Percentiles rank a stretch among this genome's conserved stretches.
Evolutionary conservation across 1,140 invertebrate genomes (phyloP).

Genomic region (Calliopsis andreniformis): DNA sequence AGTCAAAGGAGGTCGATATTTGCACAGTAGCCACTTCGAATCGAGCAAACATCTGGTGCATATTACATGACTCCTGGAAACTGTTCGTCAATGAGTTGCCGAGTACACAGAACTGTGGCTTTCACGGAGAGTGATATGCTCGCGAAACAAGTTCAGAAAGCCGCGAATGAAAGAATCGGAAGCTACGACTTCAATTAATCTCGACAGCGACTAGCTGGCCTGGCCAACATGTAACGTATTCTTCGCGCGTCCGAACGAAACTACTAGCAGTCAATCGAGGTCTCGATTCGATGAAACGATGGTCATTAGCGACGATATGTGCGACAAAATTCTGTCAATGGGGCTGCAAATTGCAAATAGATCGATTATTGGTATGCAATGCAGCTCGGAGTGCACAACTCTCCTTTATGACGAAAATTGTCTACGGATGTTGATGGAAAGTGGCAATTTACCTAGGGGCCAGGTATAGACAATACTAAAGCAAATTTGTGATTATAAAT

Average conservation of each 20-base stretch:
- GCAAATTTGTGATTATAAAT: too few relatives aligned
- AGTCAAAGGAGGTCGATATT: slow-evolving; percentile 15
- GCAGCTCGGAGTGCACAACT: not conserved
- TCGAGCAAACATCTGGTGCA: slow-evolving; percentile 34
- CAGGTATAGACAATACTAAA: too few relatives aligned
- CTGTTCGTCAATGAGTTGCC: slow-evolving; percentile 19
- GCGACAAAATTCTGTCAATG: not conserved
- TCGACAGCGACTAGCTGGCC: not conserved
- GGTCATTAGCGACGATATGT: not conserved
- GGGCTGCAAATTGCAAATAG: not conserved
- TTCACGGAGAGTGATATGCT: slow-evolving; percentile 8
- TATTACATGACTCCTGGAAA: slow-evolving; percentile 38
- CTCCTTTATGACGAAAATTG: too few relatives aligned
- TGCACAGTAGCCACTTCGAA: slow-evolving; percentile 24
- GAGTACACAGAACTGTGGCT: slow-evolving; percentile 9
- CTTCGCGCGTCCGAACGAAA: not conserved
- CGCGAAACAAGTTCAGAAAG: not conserved
- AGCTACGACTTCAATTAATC: not conserved
- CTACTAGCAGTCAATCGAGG: too few relatives aligned
- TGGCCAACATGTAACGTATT: not conserved
- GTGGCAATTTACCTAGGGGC: too few relatives aligned
- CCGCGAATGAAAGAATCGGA: not conserved
- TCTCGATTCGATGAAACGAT: too few relatives aligned
- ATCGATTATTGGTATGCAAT: not conserved
- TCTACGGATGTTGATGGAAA: too few relatives aligned